Evolutionary conservation across 2,888 invertebrate genomes (phyloP), one percentile per base, ranked within the genome.

Genomic region (Exephanes ischioxanthus): DNA sequence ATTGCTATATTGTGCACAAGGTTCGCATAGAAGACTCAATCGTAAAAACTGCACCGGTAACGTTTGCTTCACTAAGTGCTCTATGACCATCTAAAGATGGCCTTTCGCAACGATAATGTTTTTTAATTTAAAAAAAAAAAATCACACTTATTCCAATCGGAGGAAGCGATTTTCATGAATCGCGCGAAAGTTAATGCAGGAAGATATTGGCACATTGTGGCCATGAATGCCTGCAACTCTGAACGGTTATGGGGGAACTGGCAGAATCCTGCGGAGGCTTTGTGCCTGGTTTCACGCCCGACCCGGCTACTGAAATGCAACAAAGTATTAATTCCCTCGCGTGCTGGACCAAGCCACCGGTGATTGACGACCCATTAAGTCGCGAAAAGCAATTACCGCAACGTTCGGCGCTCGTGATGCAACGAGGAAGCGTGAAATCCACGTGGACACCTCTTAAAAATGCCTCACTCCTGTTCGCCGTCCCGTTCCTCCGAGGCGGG

Each of bases 281-380:
- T 41, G 37, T 30, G 53, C 53, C 45, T n/a, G 19, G 14, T 66
- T 77, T 45, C 51, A 26, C 37, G 66, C 55, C 67, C 71, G 53
- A 53, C n/a, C 73, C 68, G 61, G 85, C 85, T 86, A 86, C 85
- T 83, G 80, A 80, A 83, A 77, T 75, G 77, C 83, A 77, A 80
- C 80, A 77, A 67, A 83, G 80, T 83, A 83, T 86, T 80, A 77
- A 80, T 80, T 86, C 55, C 16, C 77, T 71, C 30, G 61, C 48
- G 67, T 48, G 71, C 55, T 55, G 68, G 61, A 80, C 80, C 80
- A 61, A 61, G 70, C 80, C 70, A 77, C 61, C 76, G 66, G 72
- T 88, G 88, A 88, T 88, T 87, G 87, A 88, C 83, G 88, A 87
- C 75, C 87, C 87, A 87, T 88, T 88, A 88, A 86, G 83, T 83